phyloP scores from a whole-genome alignment of 92 coral and sea anemone species.

The Umimayanthus chanpuru region DNA sequence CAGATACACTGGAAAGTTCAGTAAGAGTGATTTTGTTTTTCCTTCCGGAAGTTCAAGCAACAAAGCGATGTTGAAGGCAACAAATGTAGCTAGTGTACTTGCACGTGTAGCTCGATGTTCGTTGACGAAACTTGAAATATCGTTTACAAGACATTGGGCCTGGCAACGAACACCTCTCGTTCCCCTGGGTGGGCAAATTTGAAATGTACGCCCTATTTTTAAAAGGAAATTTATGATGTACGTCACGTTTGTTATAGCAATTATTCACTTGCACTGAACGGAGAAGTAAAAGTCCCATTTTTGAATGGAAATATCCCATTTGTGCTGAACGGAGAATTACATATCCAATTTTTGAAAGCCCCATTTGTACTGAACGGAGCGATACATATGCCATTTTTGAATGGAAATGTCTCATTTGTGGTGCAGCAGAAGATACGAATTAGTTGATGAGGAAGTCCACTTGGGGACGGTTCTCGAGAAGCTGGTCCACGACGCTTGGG shows the following conservation, averaged over 20 bases:
- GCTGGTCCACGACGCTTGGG: constrained; percentile 76
- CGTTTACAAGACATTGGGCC: background rate
- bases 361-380: too few relatives aligned
- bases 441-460: constrained; percentile 78
- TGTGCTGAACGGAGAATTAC: background rate
- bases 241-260: too few relatives aligned
- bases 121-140: background rate
- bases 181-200: background rate
- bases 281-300: background rate
- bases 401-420: too few relatives aligned
- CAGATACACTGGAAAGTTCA: background rate
- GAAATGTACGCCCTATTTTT: too few relatives aligned
- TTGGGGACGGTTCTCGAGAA: constrained; percentile 81
- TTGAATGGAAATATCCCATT: background rate
- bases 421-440: background rate
- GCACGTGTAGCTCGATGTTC: background rate
- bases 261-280: too few relatives aligned
- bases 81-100: background rate
- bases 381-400: too few relatives aligned
- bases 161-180: background rate
- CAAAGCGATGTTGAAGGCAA: background rate
- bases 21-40: background rate
- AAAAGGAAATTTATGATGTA: too few relatives aligned
- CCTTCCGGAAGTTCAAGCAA: background rate
- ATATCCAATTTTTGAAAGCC: too few relatives aligned